Evolutionary conservation across 2,888 invertebrate genomes (phyloP), one percentile per base, ranked within the genome.

Genomic region (Trachelus iudaicus): DNA sequence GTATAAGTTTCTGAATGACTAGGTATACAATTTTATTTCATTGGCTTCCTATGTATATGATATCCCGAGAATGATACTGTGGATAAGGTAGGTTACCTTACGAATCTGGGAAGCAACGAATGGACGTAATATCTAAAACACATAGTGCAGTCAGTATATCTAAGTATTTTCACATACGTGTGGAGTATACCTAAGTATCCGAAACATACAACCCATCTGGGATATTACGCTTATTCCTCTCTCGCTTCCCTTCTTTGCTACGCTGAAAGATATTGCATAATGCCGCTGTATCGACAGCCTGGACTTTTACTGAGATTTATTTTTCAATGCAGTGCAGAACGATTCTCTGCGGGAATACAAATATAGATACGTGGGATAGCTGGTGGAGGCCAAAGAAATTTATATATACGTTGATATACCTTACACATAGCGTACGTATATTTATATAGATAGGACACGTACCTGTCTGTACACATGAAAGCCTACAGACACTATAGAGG

Each of bases 301-400:
- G 82, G 86, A 84, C 86, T 85, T 85, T 84, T 81, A 82, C 83
- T 77, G 83, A 86, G 87, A 89, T 88, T 88, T 89, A 89, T 88
- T 86, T 88, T 87, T 86, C 87, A 85, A 85, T 85, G 84, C 83
- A 81, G 80, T 77, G 79, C 40, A 76, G 75, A 83, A 83, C 83
- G 81, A 82, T 86, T 85, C 84, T 85, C 81, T 80, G 79, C 81
- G 84, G 83, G 83, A 83, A 83, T 83, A 80, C 82, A 76, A 73
- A 80, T 75, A 77, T 80, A 80, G 68, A 79, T 75, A 71, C 33
- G 71, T 31, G 23, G 33, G 71, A 71, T 31, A 71, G 71, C 71
- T 33, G 71, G 31, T 15, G 15, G 71, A 71, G 9, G 71, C 71
- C 31, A 71, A 23, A 33, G 71, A 71, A 33, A 71, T 23, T 3